Percentiles rank a stretch among this genome's conserved stretches.
phyloP scores from a whole-genome alignment of 2,113 vertebrate species.

The Scatophagus argus region DNA sequence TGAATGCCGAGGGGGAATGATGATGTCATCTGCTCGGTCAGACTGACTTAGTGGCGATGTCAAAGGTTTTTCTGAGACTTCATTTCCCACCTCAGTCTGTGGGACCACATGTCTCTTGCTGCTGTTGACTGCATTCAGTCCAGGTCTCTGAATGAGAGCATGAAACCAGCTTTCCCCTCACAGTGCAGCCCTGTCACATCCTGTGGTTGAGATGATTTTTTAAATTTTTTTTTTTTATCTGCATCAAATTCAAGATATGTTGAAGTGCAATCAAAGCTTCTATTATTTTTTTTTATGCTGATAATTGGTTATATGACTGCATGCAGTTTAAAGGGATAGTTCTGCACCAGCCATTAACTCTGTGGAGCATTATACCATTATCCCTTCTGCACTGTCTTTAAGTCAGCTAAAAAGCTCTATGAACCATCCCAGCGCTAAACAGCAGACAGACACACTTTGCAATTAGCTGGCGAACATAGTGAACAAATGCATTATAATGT shows the following conservation, averaged over 20 bases:
- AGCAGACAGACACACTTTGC: not conserved
- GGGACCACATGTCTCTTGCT: conserved; percentile 38
- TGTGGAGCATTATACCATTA: no score
- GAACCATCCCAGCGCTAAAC: not conserved
- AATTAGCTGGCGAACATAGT: not conserved
- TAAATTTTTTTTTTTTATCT: no score
- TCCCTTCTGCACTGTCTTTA: not conserved
- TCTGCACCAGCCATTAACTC: no score
- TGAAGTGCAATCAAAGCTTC: not conserved
- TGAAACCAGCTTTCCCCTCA: conserved; percentile 49
- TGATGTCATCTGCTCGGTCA: not conserved
- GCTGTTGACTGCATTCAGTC: conserved; percentile 63
- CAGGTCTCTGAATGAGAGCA: conserved; percentile 47
- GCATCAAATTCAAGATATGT: not conserved
- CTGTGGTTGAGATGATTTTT: not conserved
- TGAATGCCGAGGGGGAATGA: not conserved
- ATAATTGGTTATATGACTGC: not conserved
- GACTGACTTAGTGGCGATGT: conserved; percentile 26
- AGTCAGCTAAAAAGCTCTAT: not conserved
- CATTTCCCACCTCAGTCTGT: conserved; percentile 39
- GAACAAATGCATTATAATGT: not conserved
- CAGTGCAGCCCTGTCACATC: not conserved
- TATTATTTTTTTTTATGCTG: not conserved
- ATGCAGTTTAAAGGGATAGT: no score
- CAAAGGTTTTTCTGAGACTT: conserved; percentile 50